Evolutionary conservation across 2,797 vertebrate species (phyloP).

Genomic region (Acipenser ruthenus): DNA sequence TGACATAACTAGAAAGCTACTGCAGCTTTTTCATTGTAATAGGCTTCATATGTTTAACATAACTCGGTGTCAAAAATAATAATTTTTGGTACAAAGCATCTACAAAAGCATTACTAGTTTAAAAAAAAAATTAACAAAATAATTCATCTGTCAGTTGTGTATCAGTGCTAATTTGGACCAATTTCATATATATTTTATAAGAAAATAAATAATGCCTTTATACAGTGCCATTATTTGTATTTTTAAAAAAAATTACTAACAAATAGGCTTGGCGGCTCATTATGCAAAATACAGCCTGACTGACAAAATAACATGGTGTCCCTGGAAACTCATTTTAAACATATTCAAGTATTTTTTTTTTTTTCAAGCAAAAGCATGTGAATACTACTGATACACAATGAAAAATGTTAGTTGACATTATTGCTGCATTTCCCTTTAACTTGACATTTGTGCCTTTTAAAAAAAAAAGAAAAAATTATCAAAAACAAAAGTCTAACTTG

Average conservation of each 20-base stretch:
- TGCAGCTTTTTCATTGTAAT: slow-evolving; percentile 56
- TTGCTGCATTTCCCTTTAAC: slow-evolving; percentile 75
- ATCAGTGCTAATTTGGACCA: slow-evolving; percentile 77
- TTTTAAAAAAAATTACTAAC: slow-evolving; percentile 45
- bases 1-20: slow-evolving; percentile 30
- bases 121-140: slow-evolving; percentile 77
- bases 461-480: slow-evolving; percentile 61
- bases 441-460: slow-evolving; percentile 67
- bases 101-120: slow-evolving; percentile 82
- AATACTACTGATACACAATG: slow-evolving; percentile 88
- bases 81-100: slow-evolving; percentile 89
- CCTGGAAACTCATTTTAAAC: slow-evolving; percentile 70
- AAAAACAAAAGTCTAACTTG: slow-evolving; percentile 54
- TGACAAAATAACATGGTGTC: slow-evolving; percentile 78
- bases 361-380: slow-evolving; percentile 84
- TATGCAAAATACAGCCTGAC: slow-evolving; percentile 80
- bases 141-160: slow-evolving; percentile 68
- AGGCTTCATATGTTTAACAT: slow-evolving; percentile 53
- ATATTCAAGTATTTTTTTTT: slow-evolving; percentile 77
- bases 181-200: slow-evolving; percentile 80
- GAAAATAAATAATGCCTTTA: slow-evolving; percentile 92
- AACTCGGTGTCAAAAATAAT: slow-evolving; percentile 49
- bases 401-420: slow-evolving; percentile 77
- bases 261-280: slow-evolving; percentile 67
- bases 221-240: slow-evolving; percentile 84